These are phyloP conservation scores for Melanotaenia trifasciata DNA, from an alignment of 2,797 vertebrate genomes.

Conservation along the genomic window DNA sequence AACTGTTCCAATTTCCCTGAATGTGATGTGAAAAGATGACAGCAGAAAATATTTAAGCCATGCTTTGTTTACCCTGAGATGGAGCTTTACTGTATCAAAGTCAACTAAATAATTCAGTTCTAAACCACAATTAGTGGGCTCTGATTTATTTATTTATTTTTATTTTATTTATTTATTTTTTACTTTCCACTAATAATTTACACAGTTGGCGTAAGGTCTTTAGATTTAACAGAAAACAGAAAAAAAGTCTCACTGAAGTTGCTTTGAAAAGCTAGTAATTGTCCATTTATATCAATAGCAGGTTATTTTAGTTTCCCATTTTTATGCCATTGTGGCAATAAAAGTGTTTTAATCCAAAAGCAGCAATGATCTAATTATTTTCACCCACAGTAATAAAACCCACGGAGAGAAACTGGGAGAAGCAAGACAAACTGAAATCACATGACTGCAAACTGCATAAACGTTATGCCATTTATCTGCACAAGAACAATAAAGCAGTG, in stretches of 20 bases:
- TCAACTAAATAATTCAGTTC: conserved; percentile 20
- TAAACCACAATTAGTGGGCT: conserved; percentile 3
- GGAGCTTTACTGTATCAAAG: conserved; percentile 28
- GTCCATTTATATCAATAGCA: conserved; percentile 32
- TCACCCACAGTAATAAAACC: conserved; percentile 38
- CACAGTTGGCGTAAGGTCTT: background rate
- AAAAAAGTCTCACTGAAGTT: conserved; percentile 1
- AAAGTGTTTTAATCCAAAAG: conserved; percentile 45
- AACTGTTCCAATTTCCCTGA: conserved; percentile 15
- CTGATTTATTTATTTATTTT: background rate
- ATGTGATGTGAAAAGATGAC: conserved; percentile 13
- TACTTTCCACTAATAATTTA: conserved; percentile 5
- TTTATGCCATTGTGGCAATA: conserved; percentile 28
- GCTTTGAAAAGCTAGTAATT: conserved; percentile 5
- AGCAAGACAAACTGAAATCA: conserved; percentile 41
- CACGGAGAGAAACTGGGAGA: conserved; percentile 21
- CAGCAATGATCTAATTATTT: conserved; percentile 37
- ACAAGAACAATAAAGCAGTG: conserved; percentile 53
- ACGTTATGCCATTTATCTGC: conserved; percentile 40
- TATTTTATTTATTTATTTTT: background rate
- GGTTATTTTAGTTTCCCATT: conserved; percentile 30
- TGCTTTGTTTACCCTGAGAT: conserved; percentile 31
- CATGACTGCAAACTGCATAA: conserved; percentile 48
- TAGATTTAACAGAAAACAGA: conserved; percentile 8
- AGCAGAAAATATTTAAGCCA: conserved; percentile 10